Evolutionary conservation across 2,797 vertebrate genomes (phyloP), one percentile per base, ranked within the genome.

Genomic region (Parotocinclus haroldoi): DNA sequence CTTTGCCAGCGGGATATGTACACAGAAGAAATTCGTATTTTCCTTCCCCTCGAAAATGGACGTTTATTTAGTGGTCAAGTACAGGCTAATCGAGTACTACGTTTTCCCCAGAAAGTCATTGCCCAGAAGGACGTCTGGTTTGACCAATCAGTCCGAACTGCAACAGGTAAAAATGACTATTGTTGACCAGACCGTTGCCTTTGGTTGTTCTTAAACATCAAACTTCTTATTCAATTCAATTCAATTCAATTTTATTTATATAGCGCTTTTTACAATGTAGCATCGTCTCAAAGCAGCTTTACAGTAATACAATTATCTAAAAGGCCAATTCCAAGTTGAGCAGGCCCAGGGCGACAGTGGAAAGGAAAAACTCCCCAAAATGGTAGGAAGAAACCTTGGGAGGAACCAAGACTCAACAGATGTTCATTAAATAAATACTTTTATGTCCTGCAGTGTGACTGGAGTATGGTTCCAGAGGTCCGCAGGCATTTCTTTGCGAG

Each of bases 1-100:
- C 83, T 83, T 89, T 76, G 89, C 89, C 86, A 88, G 86, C 88
- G 88, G 87, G 88, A 87, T 86, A 84, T 84, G 83, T 85, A 84
- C 82, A 82, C 80, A 90, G 27, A 88, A 86, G 89, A 86, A 88
- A 84, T 76, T 79, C 77, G 76, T 69, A 75, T 78, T 75, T 75
- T 68, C 76, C 66, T 38, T 75, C 51, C 63, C 53, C 71, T 68
- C 52, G 60, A 71, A 73, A 76, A 73, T 78, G 67, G 68, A 68
- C 70, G 71, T 75, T 73, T 51, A 65, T 73, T 65, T 74, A 58
- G 55, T 50, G 63, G 56, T 69, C 56, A 68, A 73, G 69, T 58
- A 65, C 57, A 38, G 40, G 56, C 58, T 71, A 68, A 78, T 73
- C 70, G 59, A 73, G 75, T 50, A 53, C 63, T 62, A 57, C 49